Conservation (phyloP, 2,888 invertebrate genomes). For the Thera obeliscata region DNA sequence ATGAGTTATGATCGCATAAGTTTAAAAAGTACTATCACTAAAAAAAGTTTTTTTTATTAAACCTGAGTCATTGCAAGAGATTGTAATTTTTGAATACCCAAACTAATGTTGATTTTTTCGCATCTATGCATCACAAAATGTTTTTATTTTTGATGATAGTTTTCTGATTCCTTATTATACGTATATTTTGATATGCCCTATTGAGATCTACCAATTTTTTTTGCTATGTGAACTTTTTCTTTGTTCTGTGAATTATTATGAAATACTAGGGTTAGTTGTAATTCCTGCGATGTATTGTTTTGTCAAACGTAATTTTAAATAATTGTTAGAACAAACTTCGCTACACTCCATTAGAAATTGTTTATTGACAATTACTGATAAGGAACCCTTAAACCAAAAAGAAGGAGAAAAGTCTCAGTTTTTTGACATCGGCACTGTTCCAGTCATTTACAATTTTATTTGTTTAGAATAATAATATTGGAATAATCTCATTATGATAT, state of each 20-base stretch:
- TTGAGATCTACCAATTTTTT: not conserved
- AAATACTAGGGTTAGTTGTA: not conserved
- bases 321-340: constrained; percentile 1
- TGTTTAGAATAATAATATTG: constrained; percentile 12
- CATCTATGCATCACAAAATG: no score
- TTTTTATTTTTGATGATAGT: not conserved
- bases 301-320: constrained; percentile 1
- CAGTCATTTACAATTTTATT: not conserved
- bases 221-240: not conserved
- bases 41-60: no score
- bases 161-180: not conserved
- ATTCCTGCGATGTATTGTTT: not conserved
- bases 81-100: no score
- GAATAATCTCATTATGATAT: constrained; percentile 21
- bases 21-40: no score
- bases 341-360: not conserved
- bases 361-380: not conserved
- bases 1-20: no score
- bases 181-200: not conserved
- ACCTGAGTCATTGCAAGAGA: no score
- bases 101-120: no score
- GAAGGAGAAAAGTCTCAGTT: not conserved
- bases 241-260: not conserved
- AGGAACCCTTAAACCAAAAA: not conserved
- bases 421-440: not conserved